A percentile compares a stretch with the other conserved stretches of the same genome.
Evolutionary conservation across 2,888 invertebrate genomes (phyloP).

Genomic region (Neoascia interrupta): DNA sequence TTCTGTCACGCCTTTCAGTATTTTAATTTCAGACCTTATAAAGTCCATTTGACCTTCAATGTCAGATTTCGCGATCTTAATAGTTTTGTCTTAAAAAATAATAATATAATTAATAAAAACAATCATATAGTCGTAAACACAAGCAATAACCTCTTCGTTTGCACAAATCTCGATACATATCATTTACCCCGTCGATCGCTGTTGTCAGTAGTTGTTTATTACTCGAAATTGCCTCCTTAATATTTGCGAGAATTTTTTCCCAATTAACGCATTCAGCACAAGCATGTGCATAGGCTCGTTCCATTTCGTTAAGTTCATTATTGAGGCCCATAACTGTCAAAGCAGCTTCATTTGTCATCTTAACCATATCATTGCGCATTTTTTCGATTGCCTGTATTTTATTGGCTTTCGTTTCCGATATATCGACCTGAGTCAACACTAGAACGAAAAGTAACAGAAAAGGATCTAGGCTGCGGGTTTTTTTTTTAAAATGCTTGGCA

Average conservation of each 20-base stretch:
- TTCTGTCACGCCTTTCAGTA: slow-evolving; percentile 73
- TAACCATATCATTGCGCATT: slow-evolving; percentile 76
- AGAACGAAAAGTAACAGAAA: neutral
- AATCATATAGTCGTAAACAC: too few species aligned
- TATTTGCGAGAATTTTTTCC: slow-evolving; percentile 76
- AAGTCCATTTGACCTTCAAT: slow-evolving; percentile 75
- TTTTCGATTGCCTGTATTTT: slow-evolving; percentile 76
- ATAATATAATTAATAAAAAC: neutral
- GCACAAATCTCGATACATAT: slow-evolving; percentile 75
- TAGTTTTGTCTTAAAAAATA: slow-evolving; percentile 34
- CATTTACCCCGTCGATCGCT: slow-evolving; percentile 74
- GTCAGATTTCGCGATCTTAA: slow-evolving; percentile 56
- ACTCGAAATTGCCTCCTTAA: slow-evolving; percentile 74
- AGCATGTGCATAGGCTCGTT: slow-evolving; percentile 76
- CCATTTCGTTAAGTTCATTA: slow-evolving; percentile 76
- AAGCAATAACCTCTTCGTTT: slow-evolving; percentile 9
- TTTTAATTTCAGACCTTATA: slow-evolving; percentile 76
- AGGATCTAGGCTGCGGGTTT: neutral
- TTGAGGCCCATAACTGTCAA: slow-evolving; percentile 77
- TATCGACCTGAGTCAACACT: slow-evolving; percentile 79
- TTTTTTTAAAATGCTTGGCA: neutral
- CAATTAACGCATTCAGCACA: slow-evolving; percentile 75
- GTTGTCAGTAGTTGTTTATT: slow-evolving; percentile 74
- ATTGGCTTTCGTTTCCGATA: slow-evolving; percentile 74
- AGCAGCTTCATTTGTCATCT: slow-evolving; percentile 77